A percentile compares a stretch with the other conserved stretches of the same genome.
Evolutionary conservation across 2,797 vertebrate genomes (phyloP).

Genomic region (Pagetopsis macropterus): DNA sequence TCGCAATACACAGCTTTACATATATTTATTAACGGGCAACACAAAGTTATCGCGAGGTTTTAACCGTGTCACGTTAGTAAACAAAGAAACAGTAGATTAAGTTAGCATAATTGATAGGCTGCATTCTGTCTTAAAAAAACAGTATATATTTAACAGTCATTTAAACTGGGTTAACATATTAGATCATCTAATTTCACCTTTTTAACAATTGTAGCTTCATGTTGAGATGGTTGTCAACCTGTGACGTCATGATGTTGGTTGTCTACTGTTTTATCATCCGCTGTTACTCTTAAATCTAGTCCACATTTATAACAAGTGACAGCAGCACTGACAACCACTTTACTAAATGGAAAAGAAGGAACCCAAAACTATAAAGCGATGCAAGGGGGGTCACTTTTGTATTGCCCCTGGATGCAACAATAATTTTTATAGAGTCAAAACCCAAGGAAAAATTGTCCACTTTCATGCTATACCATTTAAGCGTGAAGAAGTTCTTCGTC

Average conservation of each 20-base stretch:
- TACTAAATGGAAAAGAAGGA: background rate
- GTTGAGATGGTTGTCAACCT: background rate
- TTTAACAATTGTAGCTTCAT: background rate
- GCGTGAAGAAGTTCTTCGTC: background rate
- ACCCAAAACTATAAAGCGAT: background rate
- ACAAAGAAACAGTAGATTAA: background rate
- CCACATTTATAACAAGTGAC: background rate
- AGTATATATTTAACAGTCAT: background rate
- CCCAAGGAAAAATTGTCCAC: background rate
- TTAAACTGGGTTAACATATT: background rate
- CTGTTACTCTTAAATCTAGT: background rate
- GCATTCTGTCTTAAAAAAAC: background rate
- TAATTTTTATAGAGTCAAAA: slow-evolving; percentile 1
- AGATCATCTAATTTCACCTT: background rate
- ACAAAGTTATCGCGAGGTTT: background rate
- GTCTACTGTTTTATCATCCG: background rate
- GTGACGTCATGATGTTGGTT: slow-evolving; percentile 16
- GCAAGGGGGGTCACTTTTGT: background rate
- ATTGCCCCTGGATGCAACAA: background rate
- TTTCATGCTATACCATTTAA: background rate
- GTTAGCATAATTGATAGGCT: background rate
- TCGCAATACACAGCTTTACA: background rate
- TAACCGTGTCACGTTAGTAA: background rate
- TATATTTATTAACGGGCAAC: background rate
- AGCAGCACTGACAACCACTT: too few relatives aligned